Evolutionary conservation across 2,888 invertebrate species (phyloP), one percentile per base, ranked within the genome.

Genomic region (Hirtodrosophila cameraria): DNA sequence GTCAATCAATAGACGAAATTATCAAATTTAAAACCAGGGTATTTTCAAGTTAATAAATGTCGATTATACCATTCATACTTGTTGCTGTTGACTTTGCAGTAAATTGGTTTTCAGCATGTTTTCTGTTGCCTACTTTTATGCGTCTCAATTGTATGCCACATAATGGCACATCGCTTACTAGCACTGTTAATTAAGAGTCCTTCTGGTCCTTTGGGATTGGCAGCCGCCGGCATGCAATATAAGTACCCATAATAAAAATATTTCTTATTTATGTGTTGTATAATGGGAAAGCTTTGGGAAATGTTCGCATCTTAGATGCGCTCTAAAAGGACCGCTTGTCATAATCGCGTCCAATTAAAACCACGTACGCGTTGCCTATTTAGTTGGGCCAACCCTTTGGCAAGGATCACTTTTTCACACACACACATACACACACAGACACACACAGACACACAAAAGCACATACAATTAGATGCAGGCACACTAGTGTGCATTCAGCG

Each of bases 101-200:
- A 41, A 35, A 62, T 33, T 28, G 53, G 20, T 28, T 57, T 53
- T 8, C 7, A 23, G 23, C 13, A n/a, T 20, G 18, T 36, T 30
- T 64, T 50, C 6, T 45, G 49, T 50, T 72, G 73, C 73, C 41
- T 66, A 66, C 67, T 60, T 73, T 66, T 72, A 41, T 50, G 68
- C 43, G 60, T 23, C 3, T 7, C 15, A 15, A 46, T 64, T 64
- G 38, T 38, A 9, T 23, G 27, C 12, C 20, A 13, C 28, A 35
- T 18, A 68, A 41, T 30, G n/a, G 23, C 43, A 31, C 23, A 13
- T 11, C 18, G 18, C 41, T 8, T 16, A 31, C 61, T 46, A 12
- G 45, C 25, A 23, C 30, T 39, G 9, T 16, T 16, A 27, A 38
- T 62, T 25, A 64, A 54, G 45, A 12, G 16, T 11, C 8, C 23